Evolutionary conservation across 2,797 vertebrate species (phyloP).

Genomic region (Netta rufina): DNA sequence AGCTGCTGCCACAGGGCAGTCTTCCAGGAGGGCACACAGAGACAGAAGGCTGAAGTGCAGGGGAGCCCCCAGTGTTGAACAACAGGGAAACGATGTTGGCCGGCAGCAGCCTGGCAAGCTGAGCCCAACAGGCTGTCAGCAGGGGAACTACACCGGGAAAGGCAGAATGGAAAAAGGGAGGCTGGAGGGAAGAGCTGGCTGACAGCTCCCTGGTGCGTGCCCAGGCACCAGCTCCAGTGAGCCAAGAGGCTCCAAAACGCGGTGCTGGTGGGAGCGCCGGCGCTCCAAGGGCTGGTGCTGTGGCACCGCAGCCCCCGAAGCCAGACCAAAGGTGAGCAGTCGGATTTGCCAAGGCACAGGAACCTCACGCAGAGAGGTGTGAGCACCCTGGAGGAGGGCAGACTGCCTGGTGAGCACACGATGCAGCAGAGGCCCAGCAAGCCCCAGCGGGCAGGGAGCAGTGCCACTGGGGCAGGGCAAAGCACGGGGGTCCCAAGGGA

Average conservation of each 20-base stretch:
- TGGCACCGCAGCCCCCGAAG: rapidly evolving
- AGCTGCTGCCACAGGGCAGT: not conserved
- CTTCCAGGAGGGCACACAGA: not conserved
- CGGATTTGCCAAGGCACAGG: not conserved
- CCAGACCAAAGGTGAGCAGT: rapidly evolving
- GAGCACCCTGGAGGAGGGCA: not conserved
- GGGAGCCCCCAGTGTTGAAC: not conserved
- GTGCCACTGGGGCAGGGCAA: not conserved
- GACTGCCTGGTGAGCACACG: too few species aligned
- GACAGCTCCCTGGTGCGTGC: not conserved
- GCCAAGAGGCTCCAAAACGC: rapidly evolving
- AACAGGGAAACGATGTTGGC: not conserved
- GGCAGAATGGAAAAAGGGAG: not conserved
- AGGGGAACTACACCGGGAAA: not conserved
- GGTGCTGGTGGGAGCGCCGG: not conserved
- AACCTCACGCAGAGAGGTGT: rapidly evolving
- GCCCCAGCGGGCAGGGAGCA: not conserved
- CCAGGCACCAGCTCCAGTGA: rapidly evolving
- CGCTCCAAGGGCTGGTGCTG: not conserved
- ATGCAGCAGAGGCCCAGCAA: not conserved
- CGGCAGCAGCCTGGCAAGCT: not conserved
- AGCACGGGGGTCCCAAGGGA: rapidly evolving
- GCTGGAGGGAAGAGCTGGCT: not conserved
- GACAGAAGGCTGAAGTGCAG: not conserved
- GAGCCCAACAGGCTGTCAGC: not conserved